These are phyloP conservation scores for Acronicta leporina DNA, from an alignment of 2,888 invertebrate species.

Conservation along the genomic window DNA sequence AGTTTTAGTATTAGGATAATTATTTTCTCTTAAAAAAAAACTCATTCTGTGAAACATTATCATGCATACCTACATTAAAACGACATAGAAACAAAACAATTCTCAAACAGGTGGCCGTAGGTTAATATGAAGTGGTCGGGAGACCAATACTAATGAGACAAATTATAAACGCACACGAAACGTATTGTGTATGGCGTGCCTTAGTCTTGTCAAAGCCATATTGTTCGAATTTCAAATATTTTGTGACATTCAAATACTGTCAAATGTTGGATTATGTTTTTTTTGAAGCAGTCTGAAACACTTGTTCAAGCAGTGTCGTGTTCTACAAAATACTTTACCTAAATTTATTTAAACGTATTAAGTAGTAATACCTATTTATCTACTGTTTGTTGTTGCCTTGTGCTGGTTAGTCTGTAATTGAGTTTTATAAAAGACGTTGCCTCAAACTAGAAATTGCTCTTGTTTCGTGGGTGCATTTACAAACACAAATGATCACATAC, in stretches of 20 bases:
- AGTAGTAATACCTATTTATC: too few relatives aligned
- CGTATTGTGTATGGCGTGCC: conserved; percentile 35
- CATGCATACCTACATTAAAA: conserved; percentile 19
- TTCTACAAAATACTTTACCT: too few relatives aligned
- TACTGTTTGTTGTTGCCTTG: too few relatives aligned
- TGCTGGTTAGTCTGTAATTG: too few relatives aligned
- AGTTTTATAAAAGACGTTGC: too few relatives aligned
- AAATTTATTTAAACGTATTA: too few relatives aligned
- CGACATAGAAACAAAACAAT: conserved; percentile 46
- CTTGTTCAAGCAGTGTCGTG: conserved; percentile 12
- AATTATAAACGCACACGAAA: conserved; percentile 49
- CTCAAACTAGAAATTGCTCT: too few relatives aligned
- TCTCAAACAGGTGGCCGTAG: conserved; percentile 46
- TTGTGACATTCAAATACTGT: conserved; percentile 30
- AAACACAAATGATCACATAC: too few relatives aligned
- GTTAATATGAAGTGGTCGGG: conserved; percentile 45
- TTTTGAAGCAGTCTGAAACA: conserved; percentile 16
- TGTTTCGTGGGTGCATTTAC: too few relatives aligned
- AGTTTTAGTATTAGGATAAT: too few relatives aligned
- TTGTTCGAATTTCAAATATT: conserved; percentile 49
- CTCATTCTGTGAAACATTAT: conserved; percentile 13
- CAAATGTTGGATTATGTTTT: conserved; percentile 4
- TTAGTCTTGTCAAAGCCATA: conserved; percentile 26
- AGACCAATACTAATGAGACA: conserved; percentile 59
- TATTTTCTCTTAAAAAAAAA: background rate